A percentile compares a stretch with the other conserved stretches of the same genome.
Evolutionary conservation across 2,888 invertebrate species (phyloP).

Genomic region (Synanthedon myopaeformis): DNA sequence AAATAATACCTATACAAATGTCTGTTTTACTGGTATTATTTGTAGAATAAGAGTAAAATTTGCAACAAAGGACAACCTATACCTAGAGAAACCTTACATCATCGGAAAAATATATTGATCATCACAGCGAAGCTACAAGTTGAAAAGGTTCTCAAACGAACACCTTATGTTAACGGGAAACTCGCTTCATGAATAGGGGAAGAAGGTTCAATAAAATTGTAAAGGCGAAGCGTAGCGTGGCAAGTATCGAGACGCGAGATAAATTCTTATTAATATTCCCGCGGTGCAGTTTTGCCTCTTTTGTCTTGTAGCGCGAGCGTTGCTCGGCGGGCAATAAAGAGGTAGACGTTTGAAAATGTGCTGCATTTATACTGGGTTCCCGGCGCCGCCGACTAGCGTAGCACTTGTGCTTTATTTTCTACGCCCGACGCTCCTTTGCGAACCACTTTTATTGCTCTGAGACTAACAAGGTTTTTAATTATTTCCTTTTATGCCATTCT

Average conservation of each 20-base stretch:
- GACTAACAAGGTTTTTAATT: slow-evolving; percentile 68
- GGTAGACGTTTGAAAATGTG: slow-evolving; percentile 57
- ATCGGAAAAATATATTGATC: no score
- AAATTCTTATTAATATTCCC: slow-evolving; percentile 58
- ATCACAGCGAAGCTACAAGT: no score
- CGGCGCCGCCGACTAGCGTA: slow-evolving; percentile 24
- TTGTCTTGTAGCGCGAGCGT: slow-evolving; percentile 38
- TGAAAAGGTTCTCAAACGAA: no score
- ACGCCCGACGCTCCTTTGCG: slow-evolving; percentile 42
- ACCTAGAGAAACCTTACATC: no score
- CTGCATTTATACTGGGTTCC: slow-evolving; percentile 56
- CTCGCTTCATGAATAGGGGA: neutral
- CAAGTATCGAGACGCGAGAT: slow-evolving; percentile 18
- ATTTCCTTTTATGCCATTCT: slow-evolving; percentile 63
- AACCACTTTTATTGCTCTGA: slow-evolving; percentile 52
- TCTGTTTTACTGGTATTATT: no score
- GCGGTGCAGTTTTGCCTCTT: slow-evolving; percentile 46
- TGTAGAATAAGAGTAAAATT: no score
- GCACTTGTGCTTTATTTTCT: slow-evolving; percentile 49
- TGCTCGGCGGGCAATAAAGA: slow-evolving; percentile 48
- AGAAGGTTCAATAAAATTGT: neutral
- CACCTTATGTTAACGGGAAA: neutral
- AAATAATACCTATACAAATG: no score
- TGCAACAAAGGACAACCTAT: no score
- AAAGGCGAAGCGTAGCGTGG: neutral